phyloP scores from a whole-genome alignment of 2,113 vertebrate species.

The Platysteira castanea region DNA sequence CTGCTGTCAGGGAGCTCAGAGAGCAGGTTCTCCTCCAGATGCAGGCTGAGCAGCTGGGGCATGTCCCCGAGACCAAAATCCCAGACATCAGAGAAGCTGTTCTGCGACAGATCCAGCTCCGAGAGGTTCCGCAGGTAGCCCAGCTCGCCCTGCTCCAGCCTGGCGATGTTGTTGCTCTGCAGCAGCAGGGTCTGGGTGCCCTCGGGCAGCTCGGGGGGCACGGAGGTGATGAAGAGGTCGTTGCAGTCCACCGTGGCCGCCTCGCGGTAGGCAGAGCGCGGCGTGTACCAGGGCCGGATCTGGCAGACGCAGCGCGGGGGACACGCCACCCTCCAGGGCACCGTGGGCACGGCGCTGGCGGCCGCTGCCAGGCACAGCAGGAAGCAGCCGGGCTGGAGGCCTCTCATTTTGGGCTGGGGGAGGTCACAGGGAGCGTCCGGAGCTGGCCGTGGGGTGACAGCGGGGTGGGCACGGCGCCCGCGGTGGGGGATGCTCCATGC shows the following conservation, averaged over 20 bases:
- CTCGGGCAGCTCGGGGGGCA: conserved; percentile 75
- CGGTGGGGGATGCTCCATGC: background rate
- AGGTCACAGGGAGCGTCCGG: background rate
- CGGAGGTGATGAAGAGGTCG: conserved; percentile 79
- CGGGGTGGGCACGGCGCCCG: background rate
- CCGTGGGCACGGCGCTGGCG: conserved; percentile 71
- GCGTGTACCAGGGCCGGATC: conserved; percentile 92
- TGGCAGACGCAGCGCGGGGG: conserved; percentile 84
- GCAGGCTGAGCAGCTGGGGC: conserved; percentile 84
- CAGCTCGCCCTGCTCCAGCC: conserved; percentile 74
- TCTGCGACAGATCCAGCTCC: conserved; percentile 91
- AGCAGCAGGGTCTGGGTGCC: conserved; percentile 88
- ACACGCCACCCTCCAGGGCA: conserved; percentile 87
- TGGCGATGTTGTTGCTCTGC: conserved; percentile 86
- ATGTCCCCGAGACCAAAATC: conserved; percentile 73
- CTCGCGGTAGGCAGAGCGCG: conserved; percentile 85
- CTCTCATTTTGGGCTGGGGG: conserved; percentile 59
- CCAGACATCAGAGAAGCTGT: conserved; percentile 77
- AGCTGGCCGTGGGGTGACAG: fast-evolving
- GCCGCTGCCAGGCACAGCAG: conserved; percentile 76
- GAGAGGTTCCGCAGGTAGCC: conserved; percentile 84
- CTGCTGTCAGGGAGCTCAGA: conserved; percentile 78
- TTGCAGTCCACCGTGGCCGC: conserved; percentile 93
- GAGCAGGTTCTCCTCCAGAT: conserved; percentile 90
- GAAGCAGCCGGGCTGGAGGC: conserved; percentile 70